Conservation (phyloP, 92 coral and sea anemone species). For the Phenganax stokvisi region DNA sequence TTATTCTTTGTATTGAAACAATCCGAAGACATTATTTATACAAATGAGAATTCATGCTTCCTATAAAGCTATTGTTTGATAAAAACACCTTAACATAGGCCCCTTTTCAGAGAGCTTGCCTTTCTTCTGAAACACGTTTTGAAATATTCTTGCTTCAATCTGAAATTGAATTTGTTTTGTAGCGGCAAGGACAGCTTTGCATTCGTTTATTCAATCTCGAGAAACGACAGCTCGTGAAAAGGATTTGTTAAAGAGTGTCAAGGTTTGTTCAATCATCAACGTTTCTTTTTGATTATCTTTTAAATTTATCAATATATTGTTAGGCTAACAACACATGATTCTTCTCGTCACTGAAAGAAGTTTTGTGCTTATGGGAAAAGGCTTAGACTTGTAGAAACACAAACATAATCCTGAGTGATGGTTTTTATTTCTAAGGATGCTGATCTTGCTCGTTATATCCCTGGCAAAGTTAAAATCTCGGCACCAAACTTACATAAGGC, state of each 20-base stretch:
- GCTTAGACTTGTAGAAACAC: not conserved
- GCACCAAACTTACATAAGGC: slow-evolving; percentile 87
- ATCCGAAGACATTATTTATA: not conserved
- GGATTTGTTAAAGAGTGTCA: slow-evolving; percentile 89
- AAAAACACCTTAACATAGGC: too few species aligned
- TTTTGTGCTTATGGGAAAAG: not conserved
- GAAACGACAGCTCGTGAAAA: slow-evolving; percentile 79
- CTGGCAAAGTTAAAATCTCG: slow-evolving; percentile 94
- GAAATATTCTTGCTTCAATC: not conserved
- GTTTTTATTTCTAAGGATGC: slow-evolving; percentile 58
- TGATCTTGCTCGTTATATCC: slow-evolving; percentile 81
- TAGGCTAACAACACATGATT: too few species aligned
- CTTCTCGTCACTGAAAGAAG: too few species aligned
- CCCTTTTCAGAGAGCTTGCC: too few species aligned
- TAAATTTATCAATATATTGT: not conserved
- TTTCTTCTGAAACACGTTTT: too few species aligned
- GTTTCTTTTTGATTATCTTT: not conserved
- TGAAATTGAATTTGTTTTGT: not conserved
- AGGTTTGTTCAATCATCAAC: slow-evolving; percentile 48
- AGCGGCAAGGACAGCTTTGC: slow-evolving; percentile 94
- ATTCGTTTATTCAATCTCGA: slow-evolving; percentile 66
- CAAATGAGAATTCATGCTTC: not conserved
- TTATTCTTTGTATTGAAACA: not conserved
- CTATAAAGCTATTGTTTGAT: too few species aligned
- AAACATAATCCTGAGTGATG: not conserved